Evolutionary conservation across 2,797 vertebrate genomes (phyloP), one percentile per base, ranked within the genome.

Genomic region (Neosilurus hyrtlii): DNA sequence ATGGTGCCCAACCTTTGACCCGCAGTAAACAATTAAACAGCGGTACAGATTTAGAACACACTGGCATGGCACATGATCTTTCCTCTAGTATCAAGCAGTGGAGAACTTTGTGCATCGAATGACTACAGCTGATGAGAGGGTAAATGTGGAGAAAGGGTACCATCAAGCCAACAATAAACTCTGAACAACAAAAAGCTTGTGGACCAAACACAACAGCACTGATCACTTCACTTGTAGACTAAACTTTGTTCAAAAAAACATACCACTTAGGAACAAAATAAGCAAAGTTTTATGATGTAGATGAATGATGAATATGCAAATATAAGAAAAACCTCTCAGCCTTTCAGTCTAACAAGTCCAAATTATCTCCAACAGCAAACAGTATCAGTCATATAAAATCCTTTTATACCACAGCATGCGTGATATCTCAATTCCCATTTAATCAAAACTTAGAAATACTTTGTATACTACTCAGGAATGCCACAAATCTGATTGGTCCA

Each of bases 1-100:
- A 81, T 71, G 57, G 71, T 15, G 35, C 7, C 14, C 30, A 65
- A 59, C 83, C 83, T 82, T 71, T 78, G 66, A 81, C 83, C 83
- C 49, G 79, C 26, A 71, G 57, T 78, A 71, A 84, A 81, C 57
- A 20, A 43, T 52, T 43, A 35, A 80, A 71, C 0, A 14, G 18
- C 24, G 67, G 65, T 15, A 59, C 71, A 81, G n/a, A 24, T 70
- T 49, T 73, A 59, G 49, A 10, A 43, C 11, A 57, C 6, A 6
- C 6, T 59, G 81, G 1, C 20, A 65, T 2, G 26, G 62, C 3
- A 3, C n/a, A 14, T 49, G 65, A 71, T 49, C 10, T 9, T 61
- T 61, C 79, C 79, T 71, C 24, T 9, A 30, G 15, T 51, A 15
- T 26, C n/a, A 22, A 26, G 30, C 51, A 9, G 51, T 3, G 24